Evolutionary conservation across 1,140 invertebrate species (phyloP).

Genomic region (Drosophila ohnishii): DNA sequence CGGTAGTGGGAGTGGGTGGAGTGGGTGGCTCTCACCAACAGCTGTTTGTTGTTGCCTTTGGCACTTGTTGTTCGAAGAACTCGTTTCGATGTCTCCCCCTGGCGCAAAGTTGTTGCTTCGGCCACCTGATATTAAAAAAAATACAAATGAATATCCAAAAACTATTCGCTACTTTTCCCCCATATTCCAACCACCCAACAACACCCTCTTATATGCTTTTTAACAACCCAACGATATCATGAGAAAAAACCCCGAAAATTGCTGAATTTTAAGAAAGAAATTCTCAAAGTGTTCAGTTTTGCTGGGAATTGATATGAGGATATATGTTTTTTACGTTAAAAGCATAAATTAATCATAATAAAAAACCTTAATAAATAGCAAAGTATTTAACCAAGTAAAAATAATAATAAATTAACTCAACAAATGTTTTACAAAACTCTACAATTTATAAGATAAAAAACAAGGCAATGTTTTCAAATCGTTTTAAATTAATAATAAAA

Average conservation of each 20-base stretch:
- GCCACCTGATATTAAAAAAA: slow-evolving; percentile 5
- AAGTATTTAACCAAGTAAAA: too few species aligned
- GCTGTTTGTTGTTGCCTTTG: slow-evolving; percentile 23
- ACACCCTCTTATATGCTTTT: not conserved
- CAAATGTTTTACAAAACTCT: not conserved
- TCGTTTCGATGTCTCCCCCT: slow-evolving; percentile 5
- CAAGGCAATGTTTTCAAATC: too few species aligned
- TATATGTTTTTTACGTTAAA: not conserved
- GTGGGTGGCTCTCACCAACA: not conserved
- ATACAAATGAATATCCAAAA: not conserved
- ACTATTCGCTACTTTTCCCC: not conserved
- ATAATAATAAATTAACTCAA: not conserved
- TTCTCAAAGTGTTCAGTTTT: too few species aligned
- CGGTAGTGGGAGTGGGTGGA: not conserved
- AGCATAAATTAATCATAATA: not conserved
- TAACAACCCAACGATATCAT: not conserved
- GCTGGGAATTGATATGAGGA: not conserved
- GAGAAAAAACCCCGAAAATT: not conserved
- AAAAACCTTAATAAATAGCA: not conserved
- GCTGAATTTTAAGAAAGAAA: not conserved
- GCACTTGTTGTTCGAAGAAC: slow-evolving; percentile 24
- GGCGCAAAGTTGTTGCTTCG: not conserved
- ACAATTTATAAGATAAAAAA: not conserved
- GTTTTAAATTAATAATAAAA: not conserved
- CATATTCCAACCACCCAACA: too few species aligned